Evolutionary conservation across 2,888 invertebrate genomes (phyloP).

Genomic region (Encarsia formosa): DNA sequence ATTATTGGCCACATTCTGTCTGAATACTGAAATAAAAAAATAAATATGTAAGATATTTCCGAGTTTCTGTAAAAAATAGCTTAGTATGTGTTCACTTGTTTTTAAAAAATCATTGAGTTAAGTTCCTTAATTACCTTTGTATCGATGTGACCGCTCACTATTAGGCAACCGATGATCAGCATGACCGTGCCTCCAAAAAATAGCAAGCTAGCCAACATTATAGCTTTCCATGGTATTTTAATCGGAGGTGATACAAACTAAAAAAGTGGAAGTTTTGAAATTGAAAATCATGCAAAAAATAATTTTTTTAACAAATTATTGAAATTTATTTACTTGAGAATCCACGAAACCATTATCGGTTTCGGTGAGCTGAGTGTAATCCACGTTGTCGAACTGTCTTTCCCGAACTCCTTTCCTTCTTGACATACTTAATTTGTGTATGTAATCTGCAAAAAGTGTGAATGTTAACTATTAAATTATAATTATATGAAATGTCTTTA

Average conservation of each 20-base stretch:
- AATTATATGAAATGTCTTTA: too few species aligned
- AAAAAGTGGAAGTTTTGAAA: too few species aligned
- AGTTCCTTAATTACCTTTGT: conserved; percentile 56
- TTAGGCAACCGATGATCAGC: conserved; percentile 72
- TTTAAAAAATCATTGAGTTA: not conserved
- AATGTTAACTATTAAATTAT: too few species aligned
- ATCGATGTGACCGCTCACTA: conserved; percentile 77
- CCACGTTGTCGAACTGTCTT: conserved; percentile 56
- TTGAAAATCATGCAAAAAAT: too few species aligned
- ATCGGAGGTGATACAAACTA: conserved; percentile 63
- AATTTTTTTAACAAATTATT: not conserved
- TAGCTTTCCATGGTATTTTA: conserved; percentile 81
- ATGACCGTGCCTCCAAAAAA: conserved; percentile 73
- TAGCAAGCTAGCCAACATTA: conserved; percentile 70
- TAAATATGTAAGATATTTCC: conserved; percentile 2
- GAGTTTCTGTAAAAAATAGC: not conserved
- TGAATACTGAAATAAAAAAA: conserved; percentile 59
- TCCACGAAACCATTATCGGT: conserved; percentile 66
- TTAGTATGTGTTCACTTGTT: too few species aligned
- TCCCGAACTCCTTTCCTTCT: conserved; percentile 56
- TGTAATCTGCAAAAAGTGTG: conserved; percentile 52
- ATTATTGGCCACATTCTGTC: conserved; percentile 88
- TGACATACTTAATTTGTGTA: conserved; percentile 58
- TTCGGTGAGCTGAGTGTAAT: conserved; percentile 57
- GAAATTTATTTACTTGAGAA: conserved; percentile 53